phyloP scores from a whole-genome alignment of 2,113 vertebrate species.

The Todiramphus saurophagus region DNA sequence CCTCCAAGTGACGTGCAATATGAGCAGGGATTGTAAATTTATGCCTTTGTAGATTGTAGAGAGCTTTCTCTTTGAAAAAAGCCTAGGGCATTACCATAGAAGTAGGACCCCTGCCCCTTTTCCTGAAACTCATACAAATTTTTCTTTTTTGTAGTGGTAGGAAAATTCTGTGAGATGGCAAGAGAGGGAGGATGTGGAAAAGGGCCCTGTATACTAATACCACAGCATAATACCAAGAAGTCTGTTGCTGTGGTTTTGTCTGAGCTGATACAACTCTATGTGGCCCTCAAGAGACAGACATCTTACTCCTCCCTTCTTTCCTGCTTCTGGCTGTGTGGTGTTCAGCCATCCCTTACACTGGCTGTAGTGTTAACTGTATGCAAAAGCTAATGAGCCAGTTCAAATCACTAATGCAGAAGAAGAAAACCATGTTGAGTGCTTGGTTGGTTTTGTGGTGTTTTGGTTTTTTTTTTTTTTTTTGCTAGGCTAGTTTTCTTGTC shows the following conservation, averaged over 20 bases:
- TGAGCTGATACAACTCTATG: neutral
- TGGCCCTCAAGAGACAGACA: neutral
- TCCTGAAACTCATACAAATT: neutral
- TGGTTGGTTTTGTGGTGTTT: neutral
- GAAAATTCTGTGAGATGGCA: neutral
- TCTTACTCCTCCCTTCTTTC: neutral
- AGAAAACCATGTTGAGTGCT: neutral
- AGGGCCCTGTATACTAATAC: neutral
- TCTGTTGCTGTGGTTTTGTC: neutral
- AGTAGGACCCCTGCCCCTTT: neutral
- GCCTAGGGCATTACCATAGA: neutral
- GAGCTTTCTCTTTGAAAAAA: neutral
- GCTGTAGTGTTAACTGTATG: neutral
- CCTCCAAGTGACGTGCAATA: neutral
- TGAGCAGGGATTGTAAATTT: neutral
- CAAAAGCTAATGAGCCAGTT: neutral
- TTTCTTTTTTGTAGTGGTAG: neutral
- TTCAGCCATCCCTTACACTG: neutral
- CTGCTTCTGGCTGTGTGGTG: neutral
- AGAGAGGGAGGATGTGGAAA: neutral
- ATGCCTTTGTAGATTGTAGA: neutral
- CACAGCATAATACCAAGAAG: neutral
- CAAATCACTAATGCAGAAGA: neutral
- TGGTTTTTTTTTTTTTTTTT: neutral
- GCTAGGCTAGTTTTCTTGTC: neutral